These are phyloP conservation scores for Pelobates fuscus DNA, from an alignment of 2,113 vertebrate species.

Conservation along the genomic window DNA sequence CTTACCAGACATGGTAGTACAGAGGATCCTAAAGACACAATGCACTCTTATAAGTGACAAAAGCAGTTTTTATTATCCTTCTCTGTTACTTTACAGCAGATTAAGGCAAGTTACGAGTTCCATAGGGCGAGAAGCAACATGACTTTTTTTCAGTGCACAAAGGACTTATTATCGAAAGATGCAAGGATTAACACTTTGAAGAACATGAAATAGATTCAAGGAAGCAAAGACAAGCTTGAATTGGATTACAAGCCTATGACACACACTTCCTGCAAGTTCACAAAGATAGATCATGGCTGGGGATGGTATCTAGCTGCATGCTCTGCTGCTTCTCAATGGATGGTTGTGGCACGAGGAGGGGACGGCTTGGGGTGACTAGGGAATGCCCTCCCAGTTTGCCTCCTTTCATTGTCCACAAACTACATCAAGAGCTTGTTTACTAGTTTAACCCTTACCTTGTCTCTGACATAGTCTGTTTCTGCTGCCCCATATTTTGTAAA, in stretches of 20 bases:
- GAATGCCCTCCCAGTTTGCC: background rate
- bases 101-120: conserved; percentile 31
- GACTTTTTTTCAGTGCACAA: conserved; percentile 20
- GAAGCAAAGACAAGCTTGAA: background rate
- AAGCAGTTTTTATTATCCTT: background rate
- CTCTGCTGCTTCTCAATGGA: background rate
- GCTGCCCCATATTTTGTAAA: no score
- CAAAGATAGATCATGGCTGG: background rate
- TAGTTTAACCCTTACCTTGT: no score
- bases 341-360: background rate
- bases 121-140: conserved; percentile 33
- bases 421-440: no score
- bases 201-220: conserved; percentile 21
- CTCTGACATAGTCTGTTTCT: no score
- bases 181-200: conserved; percentile 38
- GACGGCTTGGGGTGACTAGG: background rate
- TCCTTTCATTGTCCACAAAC: no score
- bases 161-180: conserved; percentile 31
- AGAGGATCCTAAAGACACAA: conserved; percentile 32
- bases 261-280: background rate
- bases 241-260: conserved; percentile 9
- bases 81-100: conserved; percentile 15
- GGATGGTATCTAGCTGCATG: background rate
- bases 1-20: no score
- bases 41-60: conserved; percentile 30